Conservation (phyloP, 2,888 invertebrate species). For the Catocala fraxini region DNA sequence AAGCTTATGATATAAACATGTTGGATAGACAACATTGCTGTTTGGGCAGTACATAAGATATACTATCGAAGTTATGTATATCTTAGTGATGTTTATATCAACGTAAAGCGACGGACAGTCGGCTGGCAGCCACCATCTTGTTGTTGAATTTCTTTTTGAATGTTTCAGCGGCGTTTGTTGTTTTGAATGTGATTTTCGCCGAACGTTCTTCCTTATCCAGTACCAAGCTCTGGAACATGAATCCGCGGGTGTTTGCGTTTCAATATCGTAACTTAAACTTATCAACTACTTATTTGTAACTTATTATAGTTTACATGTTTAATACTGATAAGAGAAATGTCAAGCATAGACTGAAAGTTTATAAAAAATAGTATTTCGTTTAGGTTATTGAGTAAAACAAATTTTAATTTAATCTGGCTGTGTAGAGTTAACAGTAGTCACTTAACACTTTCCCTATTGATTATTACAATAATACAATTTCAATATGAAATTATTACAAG, state of each 20-base stretch:
- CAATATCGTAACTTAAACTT: conserved; percentile 15
- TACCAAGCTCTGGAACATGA: conserved; percentile 79
- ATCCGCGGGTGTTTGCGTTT: conserved; percentile 51
- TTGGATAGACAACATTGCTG: too few relatives aligned
- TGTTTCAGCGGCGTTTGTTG: conserved; percentile 69
- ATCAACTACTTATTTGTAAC: conserved; percentile 17
- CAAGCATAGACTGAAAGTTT: conserved; percentile 36
- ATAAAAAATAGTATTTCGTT: neutral
- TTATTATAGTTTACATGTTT: conserved; percentile 9
- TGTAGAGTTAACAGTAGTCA: conserved; percentile 16
- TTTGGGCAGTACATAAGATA: too few relatives aligned
- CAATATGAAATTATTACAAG: conserved; percentile 37
- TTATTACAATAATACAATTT: conserved; percentile 55
- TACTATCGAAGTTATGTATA: too few relatives aligned
- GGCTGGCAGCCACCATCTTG: conserved; percentile 84
- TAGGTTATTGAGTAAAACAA: neutral
- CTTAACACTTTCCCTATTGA: conserved; percentile 59
- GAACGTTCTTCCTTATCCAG: conserved; percentile 79
- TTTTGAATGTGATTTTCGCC: conserved; percentile 79
- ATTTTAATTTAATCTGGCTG: neutral
- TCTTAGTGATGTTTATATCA: conserved; percentile 21
- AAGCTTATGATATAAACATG: too few relatives aligned
- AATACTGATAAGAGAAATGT: conserved; percentile 56
- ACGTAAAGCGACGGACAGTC: conserved; percentile 70
- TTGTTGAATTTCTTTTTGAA: conserved; percentile 83